Conservation (phyloP, 2,113 vertebrate genomes). For the Tenebrosternarchus preto region DNA sequence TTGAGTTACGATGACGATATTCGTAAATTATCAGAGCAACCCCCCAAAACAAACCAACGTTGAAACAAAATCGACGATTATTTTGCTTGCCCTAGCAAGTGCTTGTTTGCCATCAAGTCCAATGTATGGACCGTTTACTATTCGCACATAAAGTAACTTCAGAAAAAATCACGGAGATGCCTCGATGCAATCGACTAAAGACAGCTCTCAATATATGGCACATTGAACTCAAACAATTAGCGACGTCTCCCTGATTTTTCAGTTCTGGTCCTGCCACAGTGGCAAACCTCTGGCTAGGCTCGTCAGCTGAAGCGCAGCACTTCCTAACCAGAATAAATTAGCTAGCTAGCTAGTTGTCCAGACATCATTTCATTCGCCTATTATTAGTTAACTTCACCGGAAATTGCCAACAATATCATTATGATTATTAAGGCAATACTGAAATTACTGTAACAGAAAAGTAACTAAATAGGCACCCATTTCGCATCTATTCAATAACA, state of each 20-base stretch:
- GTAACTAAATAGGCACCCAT: too few relatives aligned
- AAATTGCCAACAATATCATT: too few relatives aligned
- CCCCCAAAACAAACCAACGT: not conserved
- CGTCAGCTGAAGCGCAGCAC: too few relatives aligned
- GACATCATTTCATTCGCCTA: too few relatives aligned
- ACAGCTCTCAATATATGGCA: not conserved
- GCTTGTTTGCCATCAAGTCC: not conserved
- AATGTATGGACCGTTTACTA: not conserved
- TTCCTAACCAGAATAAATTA: not conserved
- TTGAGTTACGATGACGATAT: too few relatives aligned
- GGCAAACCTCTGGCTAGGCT: slow-evolving; percentile 11
- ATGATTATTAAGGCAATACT: too few relatives aligned
- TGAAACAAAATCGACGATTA: not conserved
- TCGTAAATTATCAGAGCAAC: too few relatives aligned
- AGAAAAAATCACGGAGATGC: not conserved
- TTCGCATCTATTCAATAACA: too few relatives aligned
- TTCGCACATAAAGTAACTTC: not conserved
- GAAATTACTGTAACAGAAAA: too few relatives aligned
- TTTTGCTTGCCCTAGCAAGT: not conserved
- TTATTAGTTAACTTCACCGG: too few relatives aligned
- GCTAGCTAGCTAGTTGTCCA: not conserved
- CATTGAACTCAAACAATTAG: not conserved
- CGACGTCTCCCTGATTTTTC: not conserved
- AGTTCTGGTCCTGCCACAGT: slow-evolving; percentile 2
- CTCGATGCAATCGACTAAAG: not conserved